Base-by-base conservation (phyloP, 1,140 invertebrate species). In the Pararge aegeria region DNA sequence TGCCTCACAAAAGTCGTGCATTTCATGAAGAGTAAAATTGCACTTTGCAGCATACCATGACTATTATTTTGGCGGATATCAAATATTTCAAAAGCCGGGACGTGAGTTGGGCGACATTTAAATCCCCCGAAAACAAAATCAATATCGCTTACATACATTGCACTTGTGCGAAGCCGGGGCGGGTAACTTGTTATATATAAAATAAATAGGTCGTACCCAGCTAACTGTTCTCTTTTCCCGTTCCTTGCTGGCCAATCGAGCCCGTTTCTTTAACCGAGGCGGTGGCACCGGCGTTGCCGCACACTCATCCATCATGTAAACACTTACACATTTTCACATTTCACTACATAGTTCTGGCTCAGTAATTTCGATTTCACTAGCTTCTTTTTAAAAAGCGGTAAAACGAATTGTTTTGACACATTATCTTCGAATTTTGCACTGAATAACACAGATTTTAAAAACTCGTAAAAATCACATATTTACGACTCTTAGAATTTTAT, bases 181-280 rank as follows among this genome's bases (percentile, higher is more conserved):
- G 5, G 3, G 12, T 16, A 46, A 46, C 6, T 10, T 0, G 10
- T 44, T 20, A 12, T 2, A 15, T 20, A 12, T 30, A 16, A 20
- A 61, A 55, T 9, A 49, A n/a, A 34, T 50, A 19, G 20, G 5
- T 38, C 65, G 56, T 87, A 89, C 83, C 84, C 84, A 89, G 64
- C 76, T 79, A 18, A 90, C 87, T 48, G 75, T 73, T 70, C 81
- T 80, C 42, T 74, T 72, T 29, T 79, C 76, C 30, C 68, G 78
- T 44, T 80, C 78, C 54, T 80, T 80, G 20, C 61, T 60, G 6
- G 78, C 80, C 13, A 79, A 77, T 13, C 83, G 76, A 5, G 87
- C 88, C 15, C 90, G 68, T 59, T 87, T 89, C 73, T 90, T 91
- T 52, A 78, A 67, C 50, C 90, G 70, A 29, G 89, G 90, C 29